A percentile compares a stretch with the other conserved stretches of the same genome.
phyloP scores from a whole-genome alignment of 1,140 invertebrate species.

The Babylonia areolata region DNA sequence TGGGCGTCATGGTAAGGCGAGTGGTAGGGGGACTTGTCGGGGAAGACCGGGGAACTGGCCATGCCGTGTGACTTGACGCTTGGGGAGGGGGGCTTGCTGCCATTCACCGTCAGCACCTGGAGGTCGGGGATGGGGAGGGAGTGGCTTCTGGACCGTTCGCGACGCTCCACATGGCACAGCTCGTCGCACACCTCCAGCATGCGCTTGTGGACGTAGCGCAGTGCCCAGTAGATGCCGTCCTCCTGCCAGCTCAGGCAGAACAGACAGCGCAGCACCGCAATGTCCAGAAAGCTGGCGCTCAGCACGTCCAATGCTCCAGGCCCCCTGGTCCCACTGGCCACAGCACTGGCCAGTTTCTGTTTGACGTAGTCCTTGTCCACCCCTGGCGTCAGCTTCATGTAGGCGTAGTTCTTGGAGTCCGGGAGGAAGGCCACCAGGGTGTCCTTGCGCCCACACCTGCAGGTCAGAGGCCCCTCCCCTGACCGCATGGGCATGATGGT shows the following conservation, averaged over 20 bases:
- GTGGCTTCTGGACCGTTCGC: slow-evolving; percentile 89
- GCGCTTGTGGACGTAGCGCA: slow-evolving; percentile 84
- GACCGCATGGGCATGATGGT: slow-evolving; percentile 61
- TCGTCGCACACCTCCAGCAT: slow-evolving; percentile 79
- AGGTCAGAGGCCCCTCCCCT: slow-evolving; percentile 52
- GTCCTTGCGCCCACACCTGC: slow-evolving; percentile 68
- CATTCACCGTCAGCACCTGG: slow-evolving; percentile 79
- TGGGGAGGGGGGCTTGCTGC: slow-evolving; percentile 41
- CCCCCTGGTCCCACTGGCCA: slow-evolving; percentile 62
- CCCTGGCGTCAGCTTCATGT: slow-evolving; percentile 61
- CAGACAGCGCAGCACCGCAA: slow-evolving; percentile 96
- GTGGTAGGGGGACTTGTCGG: not conserved
- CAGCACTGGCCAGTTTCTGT: slow-evolving; percentile 69
- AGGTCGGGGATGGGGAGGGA: slow-evolving; percentile 96
- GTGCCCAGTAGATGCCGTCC: slow-evolving; percentile 97
- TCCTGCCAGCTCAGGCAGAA: slow-evolving; percentile 98
- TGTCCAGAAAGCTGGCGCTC: slow-evolving; percentile 92
- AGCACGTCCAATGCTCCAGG: slow-evolving; percentile 67
- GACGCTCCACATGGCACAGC: slow-evolving; percentile 83
- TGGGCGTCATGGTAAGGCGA: slow-evolving; percentile 23
- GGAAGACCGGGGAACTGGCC: not conserved
- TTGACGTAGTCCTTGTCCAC: slow-evolving; percentile 71
- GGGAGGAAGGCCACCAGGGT: slow-evolving; percentile 60
- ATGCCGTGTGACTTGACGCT: slow-evolving; percentile 8
- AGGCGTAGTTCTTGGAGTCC: slow-evolving; percentile 58